phyloP scores from a whole-genome alignment of 1,140 invertebrate species.

The Spodoptera litura region DNA sequence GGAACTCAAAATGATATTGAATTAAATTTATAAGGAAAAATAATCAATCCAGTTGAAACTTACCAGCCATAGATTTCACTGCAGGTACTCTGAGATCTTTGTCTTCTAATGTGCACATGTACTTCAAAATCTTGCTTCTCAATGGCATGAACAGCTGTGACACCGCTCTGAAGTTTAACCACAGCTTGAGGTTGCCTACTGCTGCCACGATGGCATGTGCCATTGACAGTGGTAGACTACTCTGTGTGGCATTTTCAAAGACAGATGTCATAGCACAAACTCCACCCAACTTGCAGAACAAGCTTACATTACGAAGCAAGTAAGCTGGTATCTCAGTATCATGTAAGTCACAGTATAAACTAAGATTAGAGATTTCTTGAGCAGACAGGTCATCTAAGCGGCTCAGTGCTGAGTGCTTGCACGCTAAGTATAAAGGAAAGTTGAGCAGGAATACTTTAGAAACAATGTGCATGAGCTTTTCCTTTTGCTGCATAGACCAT shows the following conservation, averaged over 20 bases:
- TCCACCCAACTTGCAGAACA: constrained; percentile 96
- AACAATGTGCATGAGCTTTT: constrained; percentile 92
- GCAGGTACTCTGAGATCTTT: constrained; percentile 95
- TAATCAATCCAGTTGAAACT: constrained; percentile 40
- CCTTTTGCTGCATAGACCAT: constrained; percentile 92
- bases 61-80: constrained; percentile 96
- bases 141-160: constrained; percentile 95
- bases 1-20: not conserved
- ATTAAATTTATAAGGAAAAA: no score
- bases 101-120: constrained; percentile 97
- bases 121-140: constrained; percentile 93
- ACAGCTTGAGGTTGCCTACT: constrained; percentile 97
- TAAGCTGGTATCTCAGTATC: constrained; percentile 97
- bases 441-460: constrained; percentile 93
- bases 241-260: constrained; percentile 92
- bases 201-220: constrained; percentile 96
- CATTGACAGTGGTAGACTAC: constrained; percentile 92
- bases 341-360: constrained; percentile 95
- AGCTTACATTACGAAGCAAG: constrained; percentile 94
- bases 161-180: constrained; percentile 96
- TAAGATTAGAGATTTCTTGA: constrained; percentile 92
- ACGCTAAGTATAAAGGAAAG: constrained; percentile 96
- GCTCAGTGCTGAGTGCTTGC: constrained; percentile 93
- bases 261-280: constrained; percentile 94
- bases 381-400: constrained; percentile 92